phyloP scores from a whole-genome alignment of 2,113 vertebrate species.

The Gymnocephalus cernua region DNA sequence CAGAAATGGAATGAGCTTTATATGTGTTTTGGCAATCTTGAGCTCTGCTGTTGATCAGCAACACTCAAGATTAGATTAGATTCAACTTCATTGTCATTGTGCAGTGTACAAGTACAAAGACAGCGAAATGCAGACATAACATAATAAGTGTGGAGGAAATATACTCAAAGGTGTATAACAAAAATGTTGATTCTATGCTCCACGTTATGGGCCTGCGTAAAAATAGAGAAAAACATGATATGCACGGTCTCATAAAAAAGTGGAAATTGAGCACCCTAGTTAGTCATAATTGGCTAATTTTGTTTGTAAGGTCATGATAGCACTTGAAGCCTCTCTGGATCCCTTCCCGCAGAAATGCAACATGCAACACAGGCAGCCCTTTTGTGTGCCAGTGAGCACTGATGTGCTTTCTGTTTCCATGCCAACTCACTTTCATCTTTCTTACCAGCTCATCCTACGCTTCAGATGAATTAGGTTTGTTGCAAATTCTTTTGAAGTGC shows the following conservation, averaged over 20 bases:
- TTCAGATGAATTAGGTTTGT: conserved; percentile 90
- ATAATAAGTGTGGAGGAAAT: conserved; percentile 35
- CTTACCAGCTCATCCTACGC: conserved; percentile 90
- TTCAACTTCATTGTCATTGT: no score
- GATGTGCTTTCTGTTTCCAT: conserved; percentile 91
- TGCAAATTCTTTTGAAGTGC: conserved; percentile 91
- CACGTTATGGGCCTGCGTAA: conserved; percentile 64
- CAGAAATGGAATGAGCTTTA: conserved; percentile 9
- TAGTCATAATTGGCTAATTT: conserved; percentile 87
- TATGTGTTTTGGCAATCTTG: conserved; percentile 28
- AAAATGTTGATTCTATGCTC: conserved; percentile 69
- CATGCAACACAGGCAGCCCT: conserved; percentile 80
- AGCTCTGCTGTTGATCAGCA: conserved; percentile 26
- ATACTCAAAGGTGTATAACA: conserved; percentile 55
- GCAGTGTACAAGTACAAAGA: no score
- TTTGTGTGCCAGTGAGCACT: conserved; percentile 84
- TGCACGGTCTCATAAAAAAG: conserved; percentile 68
- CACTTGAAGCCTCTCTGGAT: conserved; percentile 84
- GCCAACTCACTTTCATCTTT: conserved; percentile 91
- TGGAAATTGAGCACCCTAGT: conserved; percentile 81
- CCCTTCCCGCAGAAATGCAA: conserved; percentile 80
- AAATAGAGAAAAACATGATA: conserved; percentile 76
- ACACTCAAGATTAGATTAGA: no score
- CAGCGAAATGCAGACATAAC: no score
- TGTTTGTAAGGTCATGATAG: conserved; percentile 85